Evolutionary conservation across 1,140 invertebrate species (phyloP).

Genomic region (Bicyclus anynana): DNA sequence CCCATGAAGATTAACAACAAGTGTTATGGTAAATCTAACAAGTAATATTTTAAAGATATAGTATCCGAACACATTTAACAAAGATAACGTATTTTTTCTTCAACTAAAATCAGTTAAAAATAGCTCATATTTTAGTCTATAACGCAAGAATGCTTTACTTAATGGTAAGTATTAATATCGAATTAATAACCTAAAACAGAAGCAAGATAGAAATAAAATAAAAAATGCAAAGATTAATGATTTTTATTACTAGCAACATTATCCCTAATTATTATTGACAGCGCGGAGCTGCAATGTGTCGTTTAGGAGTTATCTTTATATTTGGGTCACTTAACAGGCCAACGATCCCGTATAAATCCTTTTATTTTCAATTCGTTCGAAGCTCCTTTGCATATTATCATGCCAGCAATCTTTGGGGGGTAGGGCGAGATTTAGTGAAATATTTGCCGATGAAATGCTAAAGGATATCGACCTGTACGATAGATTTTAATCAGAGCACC

Average conservation of each 20-base stretch:
- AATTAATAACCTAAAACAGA: no score
- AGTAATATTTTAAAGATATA: no score
- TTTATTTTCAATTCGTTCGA: slow-evolving; percentile 62
- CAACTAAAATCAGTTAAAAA: no score
- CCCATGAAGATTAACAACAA: no score
- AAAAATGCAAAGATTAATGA: slow-evolving; percentile 34
- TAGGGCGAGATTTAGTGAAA: slow-evolving; percentile 59
- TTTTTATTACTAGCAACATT: slow-evolving; percentile 62
- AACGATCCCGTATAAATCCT: slow-evolving; percentile 58
- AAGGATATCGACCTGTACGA: slow-evolving; percentile 46
- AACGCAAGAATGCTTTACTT: no score
- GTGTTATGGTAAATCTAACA: no score
- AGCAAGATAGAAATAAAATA: no score
- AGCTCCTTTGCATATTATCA: slow-evolving; percentile 67
- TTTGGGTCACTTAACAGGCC: slow-evolving; percentile 66
- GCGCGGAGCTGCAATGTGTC: slow-evolving; percentile 43
- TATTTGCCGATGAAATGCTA: slow-evolving; percentile 60
- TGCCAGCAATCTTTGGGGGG: slow-evolving; percentile 51
- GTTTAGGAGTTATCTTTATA: slow-evolving; percentile 63
- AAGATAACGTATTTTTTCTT: no score
- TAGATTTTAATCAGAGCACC: slow-evolving; percentile 45
- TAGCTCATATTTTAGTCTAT: no score
- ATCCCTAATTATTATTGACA: slow-evolving; percentile 67
- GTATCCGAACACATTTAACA: no score
- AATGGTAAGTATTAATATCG: no score